Percentiles rank a stretch among this genome's conserved stretches.
These are phyloP conservation scores for Phytoseiulus persimilis DNA, from an alignment of 2,888 invertebrate species.

Conservation along the genomic window DNA sequence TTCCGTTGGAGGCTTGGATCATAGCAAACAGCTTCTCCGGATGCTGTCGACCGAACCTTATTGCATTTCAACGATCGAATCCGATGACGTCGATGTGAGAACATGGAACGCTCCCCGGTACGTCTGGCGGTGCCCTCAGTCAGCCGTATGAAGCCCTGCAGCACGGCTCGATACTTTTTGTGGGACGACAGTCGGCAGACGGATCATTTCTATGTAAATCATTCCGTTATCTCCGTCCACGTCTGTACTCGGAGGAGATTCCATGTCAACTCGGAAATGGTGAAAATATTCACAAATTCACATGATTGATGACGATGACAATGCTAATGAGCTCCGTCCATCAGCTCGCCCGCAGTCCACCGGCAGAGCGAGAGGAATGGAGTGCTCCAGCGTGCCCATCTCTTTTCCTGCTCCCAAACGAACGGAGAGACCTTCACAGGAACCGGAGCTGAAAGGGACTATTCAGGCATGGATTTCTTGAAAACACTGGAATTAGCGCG, in stretches of 20 bases:
- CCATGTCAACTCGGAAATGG: background rate
- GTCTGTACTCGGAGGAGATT: background rate
- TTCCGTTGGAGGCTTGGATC: background rate
- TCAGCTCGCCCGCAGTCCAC: too few relatives aligned
- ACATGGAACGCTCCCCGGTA: background rate
- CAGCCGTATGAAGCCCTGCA: background rate
- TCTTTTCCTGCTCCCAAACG: too few relatives aligned
- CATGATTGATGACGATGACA: background rate
- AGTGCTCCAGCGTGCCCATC: too few relatives aligned
- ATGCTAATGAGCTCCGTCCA: background rate
- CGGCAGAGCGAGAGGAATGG: too few relatives aligned
- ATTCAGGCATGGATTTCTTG: too few relatives aligned
- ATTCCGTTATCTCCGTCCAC: background rate
- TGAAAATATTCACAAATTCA: background rate
- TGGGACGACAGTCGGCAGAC: background rate
- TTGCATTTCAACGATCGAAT: background rate
- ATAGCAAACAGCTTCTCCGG: background rate
- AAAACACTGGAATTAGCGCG: background rate
- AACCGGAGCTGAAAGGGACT: too few relatives aligned
- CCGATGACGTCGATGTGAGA: background rate
- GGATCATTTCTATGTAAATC: background rate
- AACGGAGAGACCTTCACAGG: too few relatives aligned
- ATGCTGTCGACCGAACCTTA: background rate
- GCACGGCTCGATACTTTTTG: too few relatives aligned
- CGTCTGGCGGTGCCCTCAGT: background rate